Evolutionary conservation across 2,113 vertebrate species (phyloP).

Genomic region (Solenodon paradoxus): DNA sequence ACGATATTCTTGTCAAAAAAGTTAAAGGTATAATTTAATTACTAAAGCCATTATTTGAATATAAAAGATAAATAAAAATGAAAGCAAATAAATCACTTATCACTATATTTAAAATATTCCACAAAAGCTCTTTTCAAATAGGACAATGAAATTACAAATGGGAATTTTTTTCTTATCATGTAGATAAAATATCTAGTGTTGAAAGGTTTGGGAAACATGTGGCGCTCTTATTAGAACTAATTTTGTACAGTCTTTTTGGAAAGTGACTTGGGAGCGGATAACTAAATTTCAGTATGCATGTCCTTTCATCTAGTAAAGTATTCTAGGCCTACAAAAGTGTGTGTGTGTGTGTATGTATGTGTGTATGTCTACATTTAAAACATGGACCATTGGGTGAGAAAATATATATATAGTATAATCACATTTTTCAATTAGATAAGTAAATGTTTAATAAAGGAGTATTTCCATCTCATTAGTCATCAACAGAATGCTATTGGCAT

Average conservation of each 20-base stretch:
- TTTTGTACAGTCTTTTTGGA: background rate
- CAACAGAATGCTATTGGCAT: background rate
- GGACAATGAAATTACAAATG: constrained; percentile 46
- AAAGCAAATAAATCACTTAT: background rate
- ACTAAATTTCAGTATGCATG: background rate
- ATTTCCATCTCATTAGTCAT: background rate
- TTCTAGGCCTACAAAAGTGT: background rate
- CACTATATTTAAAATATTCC: background rate
- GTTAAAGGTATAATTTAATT: background rate
- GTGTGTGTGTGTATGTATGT: no score
- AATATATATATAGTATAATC: background rate
- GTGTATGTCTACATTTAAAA: no score
- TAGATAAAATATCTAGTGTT: background rate
- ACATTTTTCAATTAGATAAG: background rate
- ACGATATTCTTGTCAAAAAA: constrained; percentile 7
- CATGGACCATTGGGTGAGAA: background rate
- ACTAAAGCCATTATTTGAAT: constrained; percentile 13
- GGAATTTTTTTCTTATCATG: background rate
- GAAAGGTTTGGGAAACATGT: constrained; percentile 2
- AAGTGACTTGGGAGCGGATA: background rate
- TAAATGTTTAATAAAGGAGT: background rate
- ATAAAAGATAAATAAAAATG: no score
- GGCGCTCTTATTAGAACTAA: background rate
- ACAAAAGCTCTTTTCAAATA: background rate
- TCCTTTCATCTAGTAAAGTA: background rate